These are phyloP conservation scores for Sitophilus oryzae DNA, from an alignment of 1,140 invertebrate species.

Conservation along the genomic window DNA sequence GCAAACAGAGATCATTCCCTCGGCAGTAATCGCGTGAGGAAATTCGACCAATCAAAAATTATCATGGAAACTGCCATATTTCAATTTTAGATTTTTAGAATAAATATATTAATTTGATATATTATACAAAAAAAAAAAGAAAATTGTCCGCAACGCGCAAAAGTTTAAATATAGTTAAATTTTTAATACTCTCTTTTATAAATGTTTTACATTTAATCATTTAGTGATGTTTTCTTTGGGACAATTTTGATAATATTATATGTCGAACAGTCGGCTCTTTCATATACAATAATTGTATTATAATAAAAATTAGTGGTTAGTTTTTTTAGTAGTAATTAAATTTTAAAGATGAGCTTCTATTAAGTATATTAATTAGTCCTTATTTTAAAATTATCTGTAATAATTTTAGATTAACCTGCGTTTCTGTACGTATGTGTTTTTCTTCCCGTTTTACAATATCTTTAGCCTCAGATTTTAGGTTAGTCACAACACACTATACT, in stretches of 20 bases:
- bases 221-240: constrained; percentile 19
- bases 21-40: constrained; percentile 10
- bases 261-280: constrained; percentile 14
- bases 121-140: constrained; percentile 7
- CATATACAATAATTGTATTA: constrained; percentile 20
- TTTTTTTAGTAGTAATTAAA: constrained; percentile 15
- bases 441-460: not conserved
- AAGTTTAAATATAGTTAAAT: constrained; percentile 11
- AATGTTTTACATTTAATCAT: constrained; percentile 24
- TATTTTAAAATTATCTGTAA: constrained; percentile 18
- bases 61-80: constrained; percentile 23
- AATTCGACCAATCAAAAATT: constrained; percentile 19
- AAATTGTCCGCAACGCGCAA: constrained; percentile 17
- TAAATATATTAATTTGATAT: constrained; percentile 11
- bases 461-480: constrained; percentile 10
- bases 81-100: constrained; percentile 19
- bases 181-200: constrained; percentile 24
- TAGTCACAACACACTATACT: constrained; percentile 3
- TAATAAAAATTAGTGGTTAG: constrained; percentile 23
- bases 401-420: constrained; percentile 14
- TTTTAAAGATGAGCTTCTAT: constrained; percentile 15
- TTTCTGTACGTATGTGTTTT: constrained; percentile 18
- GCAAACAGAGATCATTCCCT: constrained; percentile 10
- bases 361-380: constrained; percentile 11
- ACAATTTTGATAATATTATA: constrained; percentile 21